Evolutionary conservation across 2,888 invertebrate species (phyloP), one percentile per base, ranked within the genome.

Genomic region (Bembecia ichneumoniformis): DNA sequence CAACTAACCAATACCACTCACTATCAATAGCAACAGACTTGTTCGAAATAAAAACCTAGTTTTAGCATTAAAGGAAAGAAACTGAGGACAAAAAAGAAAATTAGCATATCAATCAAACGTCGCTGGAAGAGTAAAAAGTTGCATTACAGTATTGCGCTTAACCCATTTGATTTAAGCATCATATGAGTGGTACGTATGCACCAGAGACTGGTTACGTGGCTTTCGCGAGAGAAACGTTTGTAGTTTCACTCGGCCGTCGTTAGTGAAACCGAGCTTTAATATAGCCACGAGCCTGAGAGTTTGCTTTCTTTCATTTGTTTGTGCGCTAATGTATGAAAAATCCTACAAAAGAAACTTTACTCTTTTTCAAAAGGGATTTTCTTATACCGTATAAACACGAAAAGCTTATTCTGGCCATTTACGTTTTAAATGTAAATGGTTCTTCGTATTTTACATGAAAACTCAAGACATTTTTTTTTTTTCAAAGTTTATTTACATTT

Each of bases 211-310:
- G 81, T 80, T 66, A 63, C 57, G 72, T 75, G 60, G 75, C 83
- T 84, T 83, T 83, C 82, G 61, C 78, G 59, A 63, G 77, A 75
- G 80, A 83, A 82, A 82, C 70, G 69, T 60, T 67, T 64, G 62
- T 63, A 73, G 78, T 83, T 82, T 82, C 83, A 74, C 84, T 74
- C 57, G 64, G 59, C 59, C 59, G 62, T 53, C 57, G 62, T 58
- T 58, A 74, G 78, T 73, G 79, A 81, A 81, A 82, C 68, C 63
- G 56, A 68, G 63, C 63, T 68, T 68, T 63, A 59, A 61, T 59
- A 56, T 60, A 51, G 52, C 54, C 50, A 46, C 45, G 17, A 35
- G 49, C 35, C 43, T 52, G 51, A 48, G 51, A 13, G 49, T 49
- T 51, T 49, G 53, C 52, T 50, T 51, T 52, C 55, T 54, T 55